phyloP scores from a whole-genome alignment of 1,140 invertebrate genomes.

The Dermatophagoides farinae region DNA sequence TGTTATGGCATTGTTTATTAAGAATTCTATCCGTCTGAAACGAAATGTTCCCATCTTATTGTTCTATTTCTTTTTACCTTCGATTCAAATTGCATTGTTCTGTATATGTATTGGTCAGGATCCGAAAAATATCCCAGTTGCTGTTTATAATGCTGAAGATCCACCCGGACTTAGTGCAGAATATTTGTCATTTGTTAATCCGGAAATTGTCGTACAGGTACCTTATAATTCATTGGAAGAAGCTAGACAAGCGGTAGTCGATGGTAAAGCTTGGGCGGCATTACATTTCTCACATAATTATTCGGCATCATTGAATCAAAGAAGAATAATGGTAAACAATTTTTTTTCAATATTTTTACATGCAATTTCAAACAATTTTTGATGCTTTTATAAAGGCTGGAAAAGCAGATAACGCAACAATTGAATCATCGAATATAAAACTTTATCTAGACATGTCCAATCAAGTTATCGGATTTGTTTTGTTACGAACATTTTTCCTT shows the following conservation, averaged over 20 bases:
- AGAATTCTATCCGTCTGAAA: conserved; percentile 16
- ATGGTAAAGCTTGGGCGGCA: conserved; percentile 10
- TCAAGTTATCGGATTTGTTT: conserved; percentile 17
- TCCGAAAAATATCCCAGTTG: conserved; percentile 56
- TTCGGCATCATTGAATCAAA: conserved; percentile 6
- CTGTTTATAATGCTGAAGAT: conserved; percentile 39
- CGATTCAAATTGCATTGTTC: conserved; percentile 81
- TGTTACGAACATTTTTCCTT: conserved; percentile 16
- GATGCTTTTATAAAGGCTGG: neutral
- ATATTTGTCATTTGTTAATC: conserved; percentile 9
- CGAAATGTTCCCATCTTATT: conserved; percentile 22
- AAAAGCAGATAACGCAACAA: conserved; percentile 13
- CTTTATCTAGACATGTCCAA: conserved; percentile 24
- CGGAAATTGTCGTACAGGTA: conserved; percentile 7
- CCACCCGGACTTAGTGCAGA: conserved; percentile 7
- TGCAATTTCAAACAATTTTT: neutral
- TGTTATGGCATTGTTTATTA: conserved; percentile 11
- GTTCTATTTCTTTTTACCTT: conserved; percentile 74
- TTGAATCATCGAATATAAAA: conserved; percentile 21
- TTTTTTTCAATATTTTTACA: neutral
- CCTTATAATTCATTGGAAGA: conserved; percentile 13
- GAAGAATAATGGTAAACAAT: conserved; percentile 6
- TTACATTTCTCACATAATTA: conserved; percentile 13
- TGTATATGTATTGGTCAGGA: conserved; percentile 77
- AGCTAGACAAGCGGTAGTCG: conserved; percentile 7